A percentile compares a stretch with the other conserved stretches of the same genome.
These are phyloP conservation scores for Metellina segmentata DNA, from an alignment of 2,888 invertebrate genomes.

Conservation along the genomic window DNA sequence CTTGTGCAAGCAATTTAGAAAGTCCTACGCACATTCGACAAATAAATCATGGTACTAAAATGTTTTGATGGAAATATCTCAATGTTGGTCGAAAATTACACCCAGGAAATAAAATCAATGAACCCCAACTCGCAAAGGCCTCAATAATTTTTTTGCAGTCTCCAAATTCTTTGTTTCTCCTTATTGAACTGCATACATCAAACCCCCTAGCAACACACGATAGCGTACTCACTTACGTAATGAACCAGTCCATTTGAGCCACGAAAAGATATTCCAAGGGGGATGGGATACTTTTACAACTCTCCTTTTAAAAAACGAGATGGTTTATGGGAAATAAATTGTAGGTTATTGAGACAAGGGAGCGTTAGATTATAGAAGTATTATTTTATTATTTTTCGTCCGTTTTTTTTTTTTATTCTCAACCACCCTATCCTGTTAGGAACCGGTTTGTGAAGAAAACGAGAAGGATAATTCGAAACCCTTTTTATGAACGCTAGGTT, in stretches of 20 bases:
- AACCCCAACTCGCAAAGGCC: not conserved
- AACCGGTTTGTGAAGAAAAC: not conserved
- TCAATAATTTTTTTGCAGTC: not conserved
- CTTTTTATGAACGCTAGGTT: not conserved
- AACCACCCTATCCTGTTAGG: not conserved
- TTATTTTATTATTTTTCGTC: no score
- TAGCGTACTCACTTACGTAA: not conserved
- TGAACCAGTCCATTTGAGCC: not conserved
- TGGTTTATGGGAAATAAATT: slow-evolving; percentile 53
- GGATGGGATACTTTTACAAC: not conserved
- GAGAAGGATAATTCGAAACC: not conserved
- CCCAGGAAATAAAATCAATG: not conserved
- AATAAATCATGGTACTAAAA: no score
- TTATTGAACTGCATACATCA: not conserved
- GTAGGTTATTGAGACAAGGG: not conserved
- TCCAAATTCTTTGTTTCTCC: not conserved
- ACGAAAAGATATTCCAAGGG: not conserved
- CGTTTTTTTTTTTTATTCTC: not conserved
- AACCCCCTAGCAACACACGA: not conserved
- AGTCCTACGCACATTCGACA: no score
- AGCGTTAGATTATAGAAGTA: not conserved
- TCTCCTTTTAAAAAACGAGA: not conserved
- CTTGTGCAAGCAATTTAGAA: no score
- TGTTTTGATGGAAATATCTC: no score
- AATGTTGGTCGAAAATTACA: no score